Percentiles rank a stretch among this genome's conserved stretches.
Evolutionary conservation across 2,888 invertebrate species (phyloP).

Genomic region (Tuberolachnus salignus): DNA sequence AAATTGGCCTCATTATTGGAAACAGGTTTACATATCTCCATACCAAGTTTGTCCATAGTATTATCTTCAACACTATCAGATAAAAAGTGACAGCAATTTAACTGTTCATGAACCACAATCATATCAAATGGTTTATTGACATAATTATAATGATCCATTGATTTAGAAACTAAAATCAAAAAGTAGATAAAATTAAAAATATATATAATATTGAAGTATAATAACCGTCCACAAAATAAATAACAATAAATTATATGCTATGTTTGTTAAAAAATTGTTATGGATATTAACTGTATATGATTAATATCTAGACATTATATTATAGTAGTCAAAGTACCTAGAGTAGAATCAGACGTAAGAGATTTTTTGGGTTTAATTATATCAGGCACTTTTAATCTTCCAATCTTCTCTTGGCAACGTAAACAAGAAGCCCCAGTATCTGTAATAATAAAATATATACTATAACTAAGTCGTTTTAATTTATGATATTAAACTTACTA

Average conservation of each 20-base stretch:
- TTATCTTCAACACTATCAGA: constrained; percentile 42
- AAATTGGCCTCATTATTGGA: background rate
- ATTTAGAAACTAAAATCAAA: constrained; percentile 51
- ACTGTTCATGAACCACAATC: constrained; percentile 19
- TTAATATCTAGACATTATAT: background rate
- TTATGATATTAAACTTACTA: background rate
- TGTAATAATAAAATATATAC: constrained; percentile 24
- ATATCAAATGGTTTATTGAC: constrained; percentile 41
- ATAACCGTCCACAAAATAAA: too few relatives aligned
- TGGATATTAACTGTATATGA: background rate
- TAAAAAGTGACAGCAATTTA: constrained; percentile 39
- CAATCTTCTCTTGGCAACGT: constrained; percentile 42
- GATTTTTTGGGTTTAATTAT: constrained; percentile 39
- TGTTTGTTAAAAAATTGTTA: too few relatives aligned
- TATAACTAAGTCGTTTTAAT: background rate
- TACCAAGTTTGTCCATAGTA: constrained; percentile 50
- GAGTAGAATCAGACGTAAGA: constrained; percentile 25
- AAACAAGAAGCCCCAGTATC: constrained; percentile 35
- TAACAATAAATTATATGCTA: too few relatives aligned
- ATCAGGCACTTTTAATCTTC: constrained; percentile 25
- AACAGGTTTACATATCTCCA: constrained; percentile 22
- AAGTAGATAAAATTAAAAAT: background rate
- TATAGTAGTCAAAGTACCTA: constrained; percentile 11
- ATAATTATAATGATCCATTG: constrained; percentile 43
- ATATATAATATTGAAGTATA: too few relatives aligned